Percentiles rank a stretch among this genome's conserved stretches.
These are phyloP conservation scores for Phalacrocorax brasilianus DNA, from an alignment of 2,113 vertebrate genomes.

Conservation along the genomic window DNA sequence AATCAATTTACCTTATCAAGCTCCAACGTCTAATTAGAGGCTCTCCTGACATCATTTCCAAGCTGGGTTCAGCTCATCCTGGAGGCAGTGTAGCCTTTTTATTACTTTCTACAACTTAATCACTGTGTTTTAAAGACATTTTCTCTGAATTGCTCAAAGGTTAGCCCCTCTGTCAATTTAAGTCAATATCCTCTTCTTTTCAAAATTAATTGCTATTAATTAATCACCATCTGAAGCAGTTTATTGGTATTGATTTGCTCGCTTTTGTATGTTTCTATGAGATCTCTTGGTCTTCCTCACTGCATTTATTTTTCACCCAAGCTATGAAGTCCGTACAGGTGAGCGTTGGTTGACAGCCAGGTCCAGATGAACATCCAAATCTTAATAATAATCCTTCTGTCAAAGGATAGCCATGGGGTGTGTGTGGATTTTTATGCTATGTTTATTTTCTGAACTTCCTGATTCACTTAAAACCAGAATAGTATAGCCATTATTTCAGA, in stretches of 20 bases:
- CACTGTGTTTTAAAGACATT: conserved; percentile 60
- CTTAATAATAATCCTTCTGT: not conserved
- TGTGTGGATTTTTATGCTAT: not conserved
- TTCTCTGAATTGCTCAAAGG: conserved; percentile 60
- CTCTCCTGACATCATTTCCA: not conserved
- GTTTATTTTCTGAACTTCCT: not conserved
- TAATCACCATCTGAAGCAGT: conserved; percentile 65
- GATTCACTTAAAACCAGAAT: not conserved
- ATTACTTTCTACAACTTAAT: conserved; percentile 67
- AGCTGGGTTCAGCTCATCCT: not conserved
- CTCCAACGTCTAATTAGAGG: not conserved
- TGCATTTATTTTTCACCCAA: not conserved
- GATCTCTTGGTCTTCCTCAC: not conserved
- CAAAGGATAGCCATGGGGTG: accelerated
- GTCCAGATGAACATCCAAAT: not conserved
- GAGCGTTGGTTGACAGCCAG: accelerated
- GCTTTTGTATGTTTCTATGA: conserved; percentile 50
- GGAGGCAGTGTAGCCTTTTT: not conserved
- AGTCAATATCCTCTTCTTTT: conserved; percentile 69
- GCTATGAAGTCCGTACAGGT: not conserved
- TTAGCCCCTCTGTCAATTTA: conserved; percentile 61
- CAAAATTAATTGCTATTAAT: conserved; percentile 73
- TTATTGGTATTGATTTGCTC: conserved; percentile 67
- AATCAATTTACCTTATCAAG: conserved; percentile 26
- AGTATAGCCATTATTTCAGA: not conserved